phyloP scores from a whole-genome alignment of 2,113 vertebrate species.

The Pitta sordida region DNA sequence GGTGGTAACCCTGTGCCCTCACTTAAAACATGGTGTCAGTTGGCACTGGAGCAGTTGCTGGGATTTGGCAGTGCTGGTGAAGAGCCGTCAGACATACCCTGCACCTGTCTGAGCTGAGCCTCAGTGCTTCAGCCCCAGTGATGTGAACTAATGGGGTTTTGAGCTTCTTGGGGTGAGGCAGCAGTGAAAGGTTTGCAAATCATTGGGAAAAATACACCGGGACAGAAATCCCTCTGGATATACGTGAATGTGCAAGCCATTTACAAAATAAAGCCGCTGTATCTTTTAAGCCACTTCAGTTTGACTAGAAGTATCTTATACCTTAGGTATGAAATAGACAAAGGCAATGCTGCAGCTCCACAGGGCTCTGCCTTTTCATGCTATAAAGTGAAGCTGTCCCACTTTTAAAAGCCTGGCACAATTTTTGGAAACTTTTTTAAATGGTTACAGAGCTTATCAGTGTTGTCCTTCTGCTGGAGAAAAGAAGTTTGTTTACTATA shows the following conservation, averaged over 20 bases:
- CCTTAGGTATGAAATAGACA: neutral
- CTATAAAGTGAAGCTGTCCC: neutral
- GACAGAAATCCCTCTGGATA: neutral
- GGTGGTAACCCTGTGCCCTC: neutral
- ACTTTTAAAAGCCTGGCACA: neutral
- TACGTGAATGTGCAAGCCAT: neutral
- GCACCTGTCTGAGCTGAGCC: neutral
- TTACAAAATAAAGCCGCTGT: neutral
- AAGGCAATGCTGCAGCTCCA: neutral
- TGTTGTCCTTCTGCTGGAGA: neutral
- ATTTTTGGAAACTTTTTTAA: neutral
- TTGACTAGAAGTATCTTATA: neutral
- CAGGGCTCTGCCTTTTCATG: neutral
- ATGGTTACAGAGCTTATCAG: neutral
- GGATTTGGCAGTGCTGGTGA: neutral
- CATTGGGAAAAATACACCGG: neutral
- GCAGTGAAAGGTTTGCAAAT: neutral
- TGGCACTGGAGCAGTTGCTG: neutral
- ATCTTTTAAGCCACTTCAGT: neutral
- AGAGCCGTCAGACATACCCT: neutral
- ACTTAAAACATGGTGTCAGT: neutral
- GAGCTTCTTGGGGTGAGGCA: neutral
- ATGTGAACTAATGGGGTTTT: neutral
- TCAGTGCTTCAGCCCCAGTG: neutral
- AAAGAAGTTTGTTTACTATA: neutral